phyloP scores from a whole-genome alignment of 2,888 invertebrate genomes.

The Panopea generosa region DNA sequence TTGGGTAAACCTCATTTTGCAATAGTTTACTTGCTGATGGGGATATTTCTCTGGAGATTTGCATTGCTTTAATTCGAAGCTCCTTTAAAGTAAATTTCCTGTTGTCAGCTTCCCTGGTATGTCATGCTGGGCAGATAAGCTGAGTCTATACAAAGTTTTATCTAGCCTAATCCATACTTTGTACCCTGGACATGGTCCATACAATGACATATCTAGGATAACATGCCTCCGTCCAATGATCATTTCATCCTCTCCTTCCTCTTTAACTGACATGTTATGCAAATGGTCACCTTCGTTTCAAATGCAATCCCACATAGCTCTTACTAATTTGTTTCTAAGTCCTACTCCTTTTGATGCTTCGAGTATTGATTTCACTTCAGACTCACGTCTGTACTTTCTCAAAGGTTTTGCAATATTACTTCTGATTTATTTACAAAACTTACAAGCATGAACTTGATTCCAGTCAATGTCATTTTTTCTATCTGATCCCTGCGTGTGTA shows the following conservation, averaged over 20 bases:
- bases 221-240: constrained; percentile 35
- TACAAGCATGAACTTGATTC: constrained; percentile 34
- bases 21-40: constrained; percentile 24
- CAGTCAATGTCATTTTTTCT: constrained; percentile 22
- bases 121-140: background rate
- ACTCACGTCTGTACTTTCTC: constrained; percentile 27
- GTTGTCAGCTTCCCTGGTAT: background rate
- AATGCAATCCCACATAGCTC: constrained; percentile 26
- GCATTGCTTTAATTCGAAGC: constrained; percentile 34
- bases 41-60: constrained; percentile 30
- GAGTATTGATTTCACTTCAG: constrained; percentile 28
- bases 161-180: constrained; percentile 23
- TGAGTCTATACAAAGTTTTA: constrained; percentile 12
- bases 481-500: constrained; percentile 9
- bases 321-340: constrained; percentile 16
- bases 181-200: constrained; percentile 53
- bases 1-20: background rate
- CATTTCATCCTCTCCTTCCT: constrained; percentile 40
- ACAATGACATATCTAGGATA: background rate
- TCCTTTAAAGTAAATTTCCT: constrained; percentile 13
- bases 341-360: constrained; percentile 18
- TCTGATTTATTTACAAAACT: constrained; percentile 30
- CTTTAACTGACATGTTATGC: constrained; percentile 14
- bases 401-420: constrained; percentile 9
- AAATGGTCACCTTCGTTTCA: constrained; percentile 28